phyloP scores from a whole-genome alignment of 2,888 invertebrate species.

The Holacanthella duospinosa region DNA sequence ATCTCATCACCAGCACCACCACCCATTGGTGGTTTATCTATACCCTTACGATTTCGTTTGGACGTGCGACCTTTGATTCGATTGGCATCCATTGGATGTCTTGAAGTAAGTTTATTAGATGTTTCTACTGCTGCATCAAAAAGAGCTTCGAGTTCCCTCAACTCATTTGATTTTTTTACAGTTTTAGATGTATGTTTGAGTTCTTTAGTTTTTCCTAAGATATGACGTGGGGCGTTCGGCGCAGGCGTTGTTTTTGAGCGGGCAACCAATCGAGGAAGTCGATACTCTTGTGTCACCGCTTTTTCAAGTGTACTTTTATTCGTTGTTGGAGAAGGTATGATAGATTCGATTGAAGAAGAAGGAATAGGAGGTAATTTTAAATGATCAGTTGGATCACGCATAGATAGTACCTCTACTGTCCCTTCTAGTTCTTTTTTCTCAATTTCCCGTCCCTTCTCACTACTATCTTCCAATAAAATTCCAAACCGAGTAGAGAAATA shows the following conservation, averaged over 20 bases:
- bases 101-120: neutral
- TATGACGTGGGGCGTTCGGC: neutral
- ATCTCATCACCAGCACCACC: neutral
- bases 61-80: neutral
- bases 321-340: neutral
- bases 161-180: neutral
- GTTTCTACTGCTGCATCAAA: neutral
- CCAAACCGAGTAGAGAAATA: neutral
- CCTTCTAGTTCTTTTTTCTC: neutral
- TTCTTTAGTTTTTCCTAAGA: neutral
- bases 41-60: neutral
- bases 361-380: neutral
- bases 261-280: neutral
- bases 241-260: neutral
- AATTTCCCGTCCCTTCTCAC: neutral
- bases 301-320: too few relatives aligned
- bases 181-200: too few relatives aligned
- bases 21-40: neutral
- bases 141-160: neutral
- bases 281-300: neutral
- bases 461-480: neutral
- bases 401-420: neutral
- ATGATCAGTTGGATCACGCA: neutral
- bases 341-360: neutral
- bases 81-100: neutral